phyloP scores from a whole-genome alignment of 2,113 vertebrate genomes.

The Taxidea taxus region DNA sequence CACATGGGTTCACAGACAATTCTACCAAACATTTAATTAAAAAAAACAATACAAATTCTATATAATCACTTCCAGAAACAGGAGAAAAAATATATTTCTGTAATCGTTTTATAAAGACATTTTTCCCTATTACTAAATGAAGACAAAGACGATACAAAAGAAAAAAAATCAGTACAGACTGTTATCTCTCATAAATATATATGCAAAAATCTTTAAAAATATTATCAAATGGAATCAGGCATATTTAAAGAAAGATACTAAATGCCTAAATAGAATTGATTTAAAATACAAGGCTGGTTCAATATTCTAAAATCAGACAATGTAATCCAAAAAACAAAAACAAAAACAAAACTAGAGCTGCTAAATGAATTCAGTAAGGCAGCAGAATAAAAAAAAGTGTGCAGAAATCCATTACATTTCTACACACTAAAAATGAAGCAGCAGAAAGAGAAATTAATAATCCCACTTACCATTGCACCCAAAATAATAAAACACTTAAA shows the following conservation, averaged over 20 bases:
- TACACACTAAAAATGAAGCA: background rate
- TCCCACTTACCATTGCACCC: too few relatives aligned
- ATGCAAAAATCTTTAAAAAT: background rate
- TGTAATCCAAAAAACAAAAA: background rate
- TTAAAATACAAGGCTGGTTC: background rate
- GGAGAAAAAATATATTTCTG: background rate
- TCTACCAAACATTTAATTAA: background rate
- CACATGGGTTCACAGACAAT: background rate
- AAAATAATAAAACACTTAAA: too few relatives aligned
- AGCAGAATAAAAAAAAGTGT: background rate
- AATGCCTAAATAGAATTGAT: background rate
- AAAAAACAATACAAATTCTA: background rate
- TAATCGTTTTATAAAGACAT: background rate
- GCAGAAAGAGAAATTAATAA: background rate
- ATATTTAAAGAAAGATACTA: background rate
- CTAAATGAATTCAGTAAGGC: background rate
- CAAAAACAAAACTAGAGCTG: background rate
- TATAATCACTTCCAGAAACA: background rate
- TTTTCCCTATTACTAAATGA: background rate
- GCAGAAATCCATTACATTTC: too few relatives aligned
- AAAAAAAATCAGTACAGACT: background rate
- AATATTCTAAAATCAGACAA: background rate
- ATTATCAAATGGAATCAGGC: background rate
- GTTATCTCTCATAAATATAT: background rate
- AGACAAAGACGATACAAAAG: background rate